These are phyloP conservation scores for Galemys pyrenaicus DNA, from an alignment of 2,113 vertebrate species.

Conservation along the genomic window DNA sequence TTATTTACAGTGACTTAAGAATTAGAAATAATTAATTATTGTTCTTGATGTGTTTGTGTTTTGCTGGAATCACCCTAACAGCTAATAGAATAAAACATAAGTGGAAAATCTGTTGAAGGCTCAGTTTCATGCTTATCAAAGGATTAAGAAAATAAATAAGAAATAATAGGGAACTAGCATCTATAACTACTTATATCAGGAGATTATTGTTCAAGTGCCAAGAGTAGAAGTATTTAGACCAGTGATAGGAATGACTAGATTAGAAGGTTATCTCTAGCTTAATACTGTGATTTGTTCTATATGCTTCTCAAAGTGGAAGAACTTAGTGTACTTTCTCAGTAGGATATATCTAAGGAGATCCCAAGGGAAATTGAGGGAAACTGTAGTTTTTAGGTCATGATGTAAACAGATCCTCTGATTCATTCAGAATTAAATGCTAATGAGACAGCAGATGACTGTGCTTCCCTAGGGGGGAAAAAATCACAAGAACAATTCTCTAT, in stretches of 20 bases:
- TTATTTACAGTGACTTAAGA: constrained; percentile 16
- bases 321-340: not conserved
- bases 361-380: not conserved
- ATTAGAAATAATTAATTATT: constrained; percentile 38
- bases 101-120: not conserved
- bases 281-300: not conserved
- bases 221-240: not conserved
- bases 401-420: not conserved
- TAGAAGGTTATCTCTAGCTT: not conserved
- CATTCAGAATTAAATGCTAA: not conserved
- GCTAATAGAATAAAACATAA: constrained; percentile 4
- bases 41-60: not conserved
- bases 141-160: not conserved
- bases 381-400: not conserved
- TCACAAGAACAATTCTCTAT: not conserved
- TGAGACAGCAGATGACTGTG: not conserved
- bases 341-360: not conserved
- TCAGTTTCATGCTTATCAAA: constrained; percentile 22
- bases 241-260: not conserved
- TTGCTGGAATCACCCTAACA: not conserved
- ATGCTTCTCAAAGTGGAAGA: not conserved
- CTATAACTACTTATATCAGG: not conserved
- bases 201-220: not conserved
- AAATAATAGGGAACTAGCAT: not conserved
- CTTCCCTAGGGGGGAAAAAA: not conserved